These are phyloP conservation scores for Globia sparganii DNA, from an alignment of 2,888 invertebrate genomes.

Conservation along the genomic window DNA sequence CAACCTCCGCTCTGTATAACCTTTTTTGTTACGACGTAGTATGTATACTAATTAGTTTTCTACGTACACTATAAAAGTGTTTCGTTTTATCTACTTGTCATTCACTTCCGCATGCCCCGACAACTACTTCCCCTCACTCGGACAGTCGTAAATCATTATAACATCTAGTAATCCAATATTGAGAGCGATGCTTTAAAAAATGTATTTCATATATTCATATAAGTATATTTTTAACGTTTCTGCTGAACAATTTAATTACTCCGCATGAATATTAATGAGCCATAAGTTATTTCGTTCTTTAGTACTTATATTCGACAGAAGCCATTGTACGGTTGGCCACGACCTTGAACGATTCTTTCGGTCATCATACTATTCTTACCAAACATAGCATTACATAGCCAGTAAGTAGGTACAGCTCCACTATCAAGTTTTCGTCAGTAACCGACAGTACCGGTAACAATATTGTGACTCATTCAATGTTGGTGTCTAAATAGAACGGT, in stretches of 20 bases:
- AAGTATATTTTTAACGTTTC: conserved; percentile 26
- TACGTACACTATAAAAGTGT: conserved; percentile 67
- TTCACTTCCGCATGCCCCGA: conserved; percentile 59
- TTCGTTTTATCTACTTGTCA: conserved; percentile 68
- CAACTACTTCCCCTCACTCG: conserved; percentile 33
- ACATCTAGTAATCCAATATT: conserved; percentile 13
- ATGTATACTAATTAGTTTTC: conserved; percentile 70
- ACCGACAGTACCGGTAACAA: conserved; percentile 58
- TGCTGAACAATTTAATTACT: conserved; percentile 57
- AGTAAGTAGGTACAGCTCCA: conserved; percentile 70
- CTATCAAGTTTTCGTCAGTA: conserved; percentile 80
- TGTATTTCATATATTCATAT: conserved; percentile 5
- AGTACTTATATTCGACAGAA: conserved; percentile 74
- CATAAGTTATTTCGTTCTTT: conserved; percentile 67
- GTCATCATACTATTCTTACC: conserved; percentile 81
- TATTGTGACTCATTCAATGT: conserved; percentile 82
- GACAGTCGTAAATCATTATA: conserved; percentile 19
- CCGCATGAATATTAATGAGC: conserved; percentile 67
- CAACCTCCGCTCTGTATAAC: conserved; percentile 74
- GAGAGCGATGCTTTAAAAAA: conserved; percentile 4
- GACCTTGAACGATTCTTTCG: conserved; percentile 84
- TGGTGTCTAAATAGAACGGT: conserved; percentile 80
- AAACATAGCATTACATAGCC: conserved; percentile 58
- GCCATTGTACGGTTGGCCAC: conserved; percentile 85
- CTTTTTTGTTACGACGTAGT: conserved; percentile 70